These are phyloP conservation scores for Steinernema carpocapsae DNA, from an alignment of 2,888 invertebrate genomes.

Conservation along the genomic window DNA sequence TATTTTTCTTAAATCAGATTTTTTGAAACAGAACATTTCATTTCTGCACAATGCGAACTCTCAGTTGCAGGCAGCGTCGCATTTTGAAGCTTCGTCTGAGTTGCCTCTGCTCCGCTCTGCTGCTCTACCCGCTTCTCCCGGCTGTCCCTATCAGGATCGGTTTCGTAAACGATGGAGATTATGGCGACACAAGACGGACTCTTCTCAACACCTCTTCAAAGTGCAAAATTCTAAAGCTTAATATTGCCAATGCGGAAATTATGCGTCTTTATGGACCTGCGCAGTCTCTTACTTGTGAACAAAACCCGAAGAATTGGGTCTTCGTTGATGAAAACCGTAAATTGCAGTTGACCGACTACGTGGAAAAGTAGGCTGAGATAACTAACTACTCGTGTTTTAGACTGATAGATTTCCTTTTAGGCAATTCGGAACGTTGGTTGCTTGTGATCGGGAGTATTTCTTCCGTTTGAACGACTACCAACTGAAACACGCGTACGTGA, in stretches of 20 bases:
- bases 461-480: conserved; percentile 42
- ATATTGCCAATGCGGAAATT: conserved; percentile 61
- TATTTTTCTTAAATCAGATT: too few relatives aligned
- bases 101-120: too few relatives aligned
- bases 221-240: conserved; percentile 63
- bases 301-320: conserved; percentile 54
- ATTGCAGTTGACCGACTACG: conserved; percentile 50
- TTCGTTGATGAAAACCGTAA: conserved; percentile 54
- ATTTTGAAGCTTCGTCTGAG: too few relatives aligned
- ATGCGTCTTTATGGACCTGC: conserved; percentile 53
- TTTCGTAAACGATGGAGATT: too few relatives aligned
- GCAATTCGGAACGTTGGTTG: not conserved
- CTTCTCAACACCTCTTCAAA: too few relatives aligned
- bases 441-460: conserved; percentile 44
- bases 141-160: too few relatives aligned
- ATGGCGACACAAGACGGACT: too few relatives aligned
- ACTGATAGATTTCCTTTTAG: not conserved
- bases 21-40: too few relatives aligned
- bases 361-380: conserved; percentile 42
- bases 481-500: conserved; percentile 36
- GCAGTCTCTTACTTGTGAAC: conserved; percentile 51
- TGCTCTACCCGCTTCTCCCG: too few relatives aligned
- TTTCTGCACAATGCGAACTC: too few relatives aligned
- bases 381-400: too few relatives aligned
- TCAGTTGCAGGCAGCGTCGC: too few relatives aligned